phyloP scores from a whole-genome alignment of 2,113 vertebrate species.

The Elachura formosa region DNA sequence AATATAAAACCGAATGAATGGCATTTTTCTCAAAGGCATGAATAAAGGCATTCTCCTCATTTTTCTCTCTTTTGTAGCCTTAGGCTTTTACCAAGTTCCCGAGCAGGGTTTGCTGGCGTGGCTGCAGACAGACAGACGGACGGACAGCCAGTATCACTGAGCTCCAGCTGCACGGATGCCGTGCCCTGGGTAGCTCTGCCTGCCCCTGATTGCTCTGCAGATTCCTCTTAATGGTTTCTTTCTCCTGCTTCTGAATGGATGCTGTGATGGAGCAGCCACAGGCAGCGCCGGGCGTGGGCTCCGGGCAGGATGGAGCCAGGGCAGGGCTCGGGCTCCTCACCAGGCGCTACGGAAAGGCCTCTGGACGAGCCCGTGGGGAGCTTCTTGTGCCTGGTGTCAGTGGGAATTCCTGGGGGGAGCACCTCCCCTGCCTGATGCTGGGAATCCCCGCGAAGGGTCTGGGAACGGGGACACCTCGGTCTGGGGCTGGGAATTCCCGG shows the following conservation, averaged over 20 bases:
- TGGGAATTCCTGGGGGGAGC: neutral
- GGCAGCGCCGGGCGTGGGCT: too few relatives aligned
- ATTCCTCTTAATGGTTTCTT: neutral
- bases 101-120: neutral
- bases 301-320: too few relatives aligned
- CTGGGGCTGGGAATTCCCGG: neutral
- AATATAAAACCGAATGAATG: neutral
- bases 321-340: too few relatives aligned
- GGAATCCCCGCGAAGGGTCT: too few relatives aligned
- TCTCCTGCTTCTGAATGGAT: neutral
- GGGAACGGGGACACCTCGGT: neutral
- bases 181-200: accelerated
- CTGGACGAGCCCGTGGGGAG: neutral
- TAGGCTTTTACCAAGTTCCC: neutral
- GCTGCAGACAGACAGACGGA: accelerated
- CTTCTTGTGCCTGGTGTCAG: neutral
- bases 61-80: neutral
- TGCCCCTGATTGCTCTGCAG: neutral
- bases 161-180: neutral
- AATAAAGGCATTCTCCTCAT: too few relatives aligned
- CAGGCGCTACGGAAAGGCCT: neutral
- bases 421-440: neutral
- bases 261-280: accelerated
- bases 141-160: accelerated
- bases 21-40: neutral